Evolutionary conservation across 2,888 invertebrate species (phyloP), one percentile per base, ranked within the genome.

Genomic region (Netelia inedita): DNA sequence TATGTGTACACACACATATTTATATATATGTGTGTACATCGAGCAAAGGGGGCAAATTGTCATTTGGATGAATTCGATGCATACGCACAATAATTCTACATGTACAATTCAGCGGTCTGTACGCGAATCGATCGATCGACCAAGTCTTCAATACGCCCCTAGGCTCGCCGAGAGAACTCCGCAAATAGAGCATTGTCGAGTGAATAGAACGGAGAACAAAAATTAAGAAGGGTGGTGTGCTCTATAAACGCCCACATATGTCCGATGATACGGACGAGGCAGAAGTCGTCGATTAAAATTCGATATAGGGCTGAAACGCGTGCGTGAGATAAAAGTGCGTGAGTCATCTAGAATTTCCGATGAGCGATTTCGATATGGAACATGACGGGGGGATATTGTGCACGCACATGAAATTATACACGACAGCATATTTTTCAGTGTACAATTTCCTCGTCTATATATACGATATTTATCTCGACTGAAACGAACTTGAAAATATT

Each of bases 81-180:
- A 63, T 78, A 59, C 71, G 43, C 57, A 75, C 65, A 71, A 81
- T 69, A 71, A 78, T 71, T 71, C 53, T 43, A 28, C 19, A 21
- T 16, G 19, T n/a, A 53, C 71, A 63, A 63, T 71, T 59, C 8
- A 46, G 66, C 63, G 59, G 16, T 72, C 63, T 53, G 6, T 71
- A 19, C 28, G 57, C 73, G 50, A 65, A 43, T 59, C 82, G 71
- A 85, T 85, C 79, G 50, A 84, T 82, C 73, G 75, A 10, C 57
- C 50, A 23, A 55, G 46, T 81, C 78, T 84, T 82, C 82, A 82
- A 79, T 85, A 71, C 65, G 69, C 85, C 82, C 85, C 78, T 82
- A 82, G 73, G 9, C 55, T 14, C 50, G 50, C 14, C 11, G 1
- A 11, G 14, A 53, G 16, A 53, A n/a, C 57, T 57, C 9, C 1